Base-by-base conservation (phyloP, 2,888 invertebrate species). In the Branchipolynoe longqiensis region DNA sequence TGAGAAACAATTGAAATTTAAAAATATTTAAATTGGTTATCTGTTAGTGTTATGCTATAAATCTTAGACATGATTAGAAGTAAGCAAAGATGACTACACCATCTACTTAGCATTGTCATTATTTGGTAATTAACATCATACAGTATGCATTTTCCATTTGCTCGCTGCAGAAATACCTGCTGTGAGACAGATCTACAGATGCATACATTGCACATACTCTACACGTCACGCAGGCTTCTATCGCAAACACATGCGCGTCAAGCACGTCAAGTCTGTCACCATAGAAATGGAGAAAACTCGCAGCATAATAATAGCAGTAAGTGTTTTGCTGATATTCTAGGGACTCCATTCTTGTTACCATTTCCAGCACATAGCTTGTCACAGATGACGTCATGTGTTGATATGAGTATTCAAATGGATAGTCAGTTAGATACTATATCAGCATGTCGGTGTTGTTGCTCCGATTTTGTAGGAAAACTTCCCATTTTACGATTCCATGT, bases 141-240 rank as follows among this genome's bases (percentile, higher is more conserved):
- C 8, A 48, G 18, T 48, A 48, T 12, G 18, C 48, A 3, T 25
- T 3, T 22, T 8, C 4, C 6, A 12, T 8, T 12, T 25, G 8
- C 0, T 14, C 22, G 8, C 22, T 69, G 33, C 38, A 69, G 38
- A 78, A 6, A 54, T 25, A 1, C 41, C 54, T n/a, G 6, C 1
- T 6, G 48, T 18, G 4, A 41, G 12, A 12, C 28, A 14, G 6
- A 1, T 25, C 14, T 78, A 78, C 54, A 6, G 31, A 8, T 78
- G 78, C 25, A 12, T n/a, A 12, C 28, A 78, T 3, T 78, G 78
- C 33, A 41, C 25, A 22, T 78, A 78, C 28, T 8, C 33, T 4
- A 78, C 78, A 12, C 41, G 54, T 31, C 78, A 78, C 28, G 41
- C 28, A 3, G 78, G 78, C 6, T 78, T 78, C 48, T 78, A 78